Base-by-base conservation (phyloP, 1,140 invertebrate species). In the Neelides sp. region DNA sequence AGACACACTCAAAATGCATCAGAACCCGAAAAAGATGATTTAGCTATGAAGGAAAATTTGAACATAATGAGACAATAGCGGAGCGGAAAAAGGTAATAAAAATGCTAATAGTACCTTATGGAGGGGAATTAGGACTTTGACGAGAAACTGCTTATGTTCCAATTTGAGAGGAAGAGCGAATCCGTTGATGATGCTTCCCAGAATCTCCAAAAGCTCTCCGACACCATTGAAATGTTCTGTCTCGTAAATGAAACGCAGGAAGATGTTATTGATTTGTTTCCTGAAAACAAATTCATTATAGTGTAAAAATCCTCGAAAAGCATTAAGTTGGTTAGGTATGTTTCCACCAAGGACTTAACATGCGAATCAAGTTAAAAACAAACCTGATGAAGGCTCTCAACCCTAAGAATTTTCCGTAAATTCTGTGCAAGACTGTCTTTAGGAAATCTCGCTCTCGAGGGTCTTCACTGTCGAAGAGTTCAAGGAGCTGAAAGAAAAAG, bases 201-300 rank as follows among this genome's bases (percentile, higher is more conserved):
- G 77, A 69, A 99, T 98, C 79, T 98, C 95, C 64, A 98, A 75
- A 64, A 98, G 75, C 72, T 99, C 95, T 55, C 90, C 93, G 55
- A 98, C 90, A 58, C 95, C 95, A 73, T 98, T 99, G 70, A 98
- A 97, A 70, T 95, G 92, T 76, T 99, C 95, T 58, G 94, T 98
- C 77, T 99, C 95, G 74, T 98, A 99, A 62, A 99, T 92, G 76
- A 98, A 98, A 76, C 91, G 80, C 64, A 83, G 75, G 69, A 93
- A 98, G 72, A 98, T 97, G 75, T 98, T 97, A 72, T 98, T 98
- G 65, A 99, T 98, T 76, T 98, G 94, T 83, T 98, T 98, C 68
- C 95, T 82, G 73, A 98, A n/a, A n/a, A n/a, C n/a, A n/a, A n/a
- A n/a, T n/a, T n/a, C n/a, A n/a, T n/a, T n/a, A n/a, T n/a, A n/a